Conservation (phyloP, 1,140 invertebrate species). For the Propsilocerus akamusi region DNA sequence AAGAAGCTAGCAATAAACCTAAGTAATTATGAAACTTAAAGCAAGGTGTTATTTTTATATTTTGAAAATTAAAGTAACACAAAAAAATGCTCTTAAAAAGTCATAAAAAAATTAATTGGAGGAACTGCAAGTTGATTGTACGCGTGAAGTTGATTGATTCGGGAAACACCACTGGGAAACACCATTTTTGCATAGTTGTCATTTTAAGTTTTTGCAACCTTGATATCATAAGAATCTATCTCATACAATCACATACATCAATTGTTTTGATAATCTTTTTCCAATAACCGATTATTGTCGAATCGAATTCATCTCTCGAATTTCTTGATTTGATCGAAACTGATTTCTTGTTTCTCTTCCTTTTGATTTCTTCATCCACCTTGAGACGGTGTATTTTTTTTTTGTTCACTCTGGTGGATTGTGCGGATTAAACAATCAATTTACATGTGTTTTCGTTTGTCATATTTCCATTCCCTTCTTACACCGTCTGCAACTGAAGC, state of each 20-base stretch:
- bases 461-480: background rate
- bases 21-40: background rate
- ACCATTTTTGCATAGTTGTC: no score
- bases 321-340: background rate
- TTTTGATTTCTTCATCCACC: background rate
- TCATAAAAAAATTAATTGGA: background rate
- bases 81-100: slow-evolving; percentile 1
- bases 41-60: no score
- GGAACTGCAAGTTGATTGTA: no score
- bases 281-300: slow-evolving; percentile 1
- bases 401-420: no score
- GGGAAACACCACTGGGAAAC: no score
- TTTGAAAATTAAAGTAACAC: no score
- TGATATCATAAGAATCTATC: no score
- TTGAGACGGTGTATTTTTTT: no score
- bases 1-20: slow-evolving; percentile 1
- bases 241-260: no score
- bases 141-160: no score
- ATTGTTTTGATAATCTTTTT: no score
- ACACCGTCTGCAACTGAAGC: background rate
- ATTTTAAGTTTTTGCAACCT: no score
- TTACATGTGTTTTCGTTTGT: slow-evolving; percentile 4
- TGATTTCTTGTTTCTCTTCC: background rate
- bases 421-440: slow-evolving; percentile 3
- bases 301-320: background rate